Conservation (phyloP, 2,797 vertebrate genomes). For the Harpagifer antarcticus region DNA sequence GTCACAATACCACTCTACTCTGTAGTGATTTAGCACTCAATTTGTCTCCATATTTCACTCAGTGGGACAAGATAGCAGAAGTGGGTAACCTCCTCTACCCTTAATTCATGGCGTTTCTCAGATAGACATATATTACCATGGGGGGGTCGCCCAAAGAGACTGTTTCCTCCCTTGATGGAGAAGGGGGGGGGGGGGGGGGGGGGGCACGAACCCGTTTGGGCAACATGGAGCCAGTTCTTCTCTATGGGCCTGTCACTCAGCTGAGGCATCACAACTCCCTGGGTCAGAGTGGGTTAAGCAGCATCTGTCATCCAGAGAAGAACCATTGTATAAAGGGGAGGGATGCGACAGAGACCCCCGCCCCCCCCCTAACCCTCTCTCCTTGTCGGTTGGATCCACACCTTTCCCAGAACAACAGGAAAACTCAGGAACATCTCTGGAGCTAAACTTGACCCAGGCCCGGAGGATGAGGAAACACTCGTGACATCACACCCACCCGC, state of each 20-base stretch:
- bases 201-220: slow-evolving; percentile 49
- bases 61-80: slow-evolving; percentile 74
- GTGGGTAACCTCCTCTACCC: slow-evolving; percentile 64
- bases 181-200: background rate
- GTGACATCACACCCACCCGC: slow-evolving; percentile 75
- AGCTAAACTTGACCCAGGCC: slow-evolving; percentile 71
- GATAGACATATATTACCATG: slow-evolving; percentile 64
- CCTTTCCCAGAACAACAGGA: slow-evolving; percentile 80
- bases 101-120: slow-evolving; percentile 72
- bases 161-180: slow-evolving; percentile 61
- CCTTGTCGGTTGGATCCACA: slow-evolving; percentile 44
- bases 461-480: slow-evolving; percentile 78
- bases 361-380: slow-evolving; percentile 5
- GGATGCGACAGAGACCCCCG: slow-evolving; percentile 48
- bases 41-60: slow-evolving; percentile 82
- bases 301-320: slow-evolving; percentile 84
- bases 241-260: slow-evolving; percentile 77
- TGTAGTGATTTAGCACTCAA: slow-evolving; percentile 76
- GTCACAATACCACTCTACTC: slow-evolving; percentile 73
- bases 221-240: slow-evolving; percentile 46
- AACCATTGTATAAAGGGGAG: slow-evolving; percentile 73
- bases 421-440: slow-evolving; percentile 75
- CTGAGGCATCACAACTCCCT: slow-evolving; percentile 66
- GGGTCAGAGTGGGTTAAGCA: slow-evolving; percentile 84
- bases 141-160: slow-evolving; percentile 59